Conservation (phyloP, 1,140 invertebrate genomes). For the Pogonomyrmex californicus region DNA sequence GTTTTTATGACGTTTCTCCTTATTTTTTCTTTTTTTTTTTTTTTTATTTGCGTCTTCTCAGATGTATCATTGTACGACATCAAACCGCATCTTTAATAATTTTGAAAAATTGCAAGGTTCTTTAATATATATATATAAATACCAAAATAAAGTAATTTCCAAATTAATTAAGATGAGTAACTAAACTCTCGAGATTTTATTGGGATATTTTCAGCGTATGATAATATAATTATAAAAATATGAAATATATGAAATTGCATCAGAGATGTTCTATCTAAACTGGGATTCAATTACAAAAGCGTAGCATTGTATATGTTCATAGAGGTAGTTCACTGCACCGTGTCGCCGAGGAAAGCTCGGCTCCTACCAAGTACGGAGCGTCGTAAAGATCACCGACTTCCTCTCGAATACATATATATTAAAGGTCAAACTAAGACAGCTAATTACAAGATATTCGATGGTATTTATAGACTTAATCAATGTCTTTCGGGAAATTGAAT, state of each 20-base stretch:
- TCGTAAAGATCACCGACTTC: conserved; percentile 27
- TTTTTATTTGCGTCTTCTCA: background rate
- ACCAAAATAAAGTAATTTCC: too few species aligned
- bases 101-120: too few species aligned
- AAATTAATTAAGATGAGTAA: too few species aligned
- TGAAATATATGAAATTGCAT: background rate
- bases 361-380: background rate
- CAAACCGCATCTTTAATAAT: too few species aligned
- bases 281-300: background rate
- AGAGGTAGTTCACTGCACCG: background rate
- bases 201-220: too few species aligned
- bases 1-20: background rate
- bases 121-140: too few species aligned
- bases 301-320: background rate
- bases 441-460: background rate
- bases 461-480: background rate
- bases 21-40: background rate
- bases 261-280: conserved; percentile 28
- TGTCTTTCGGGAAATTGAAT: background rate
- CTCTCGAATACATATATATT: background rate
- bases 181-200: too few species aligned
- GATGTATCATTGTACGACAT: background rate
- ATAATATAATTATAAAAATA: too few species aligned
- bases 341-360: background rate
- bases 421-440: background rate